Percentiles rank a stretch among this genome's conserved stretches.
Evolutionary conservation across 2,888 invertebrate genomes (phyloP).

Genomic region (Acanthacorydalis orientalis): DNA sequence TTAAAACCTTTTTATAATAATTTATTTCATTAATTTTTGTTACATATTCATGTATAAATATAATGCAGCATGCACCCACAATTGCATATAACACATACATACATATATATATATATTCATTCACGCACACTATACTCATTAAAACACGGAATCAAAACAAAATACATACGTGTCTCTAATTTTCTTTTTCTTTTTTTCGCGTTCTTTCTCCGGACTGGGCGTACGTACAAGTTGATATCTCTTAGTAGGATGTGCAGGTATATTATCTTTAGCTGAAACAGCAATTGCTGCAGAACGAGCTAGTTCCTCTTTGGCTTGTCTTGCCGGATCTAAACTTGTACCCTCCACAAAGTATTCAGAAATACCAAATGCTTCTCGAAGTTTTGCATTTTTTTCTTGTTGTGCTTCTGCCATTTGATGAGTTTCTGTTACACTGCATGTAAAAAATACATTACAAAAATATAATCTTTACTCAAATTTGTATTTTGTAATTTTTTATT

Average conservation of each 20-base stretch:
- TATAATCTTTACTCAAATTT: too few species aligned
- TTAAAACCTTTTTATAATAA: too few species aligned
- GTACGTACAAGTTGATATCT: constrained; percentile 61
- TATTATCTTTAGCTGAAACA: constrained; percentile 27
- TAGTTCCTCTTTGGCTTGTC: constrained; percentile 40
- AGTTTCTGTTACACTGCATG: constrained; percentile 74
- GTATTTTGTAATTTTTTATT: too few species aligned
- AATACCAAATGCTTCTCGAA: constrained; percentile 90
- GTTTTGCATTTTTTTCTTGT: constrained; percentile 82
- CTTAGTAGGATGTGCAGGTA: constrained; percentile 25
- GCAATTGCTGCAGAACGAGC: constrained; percentile 29
- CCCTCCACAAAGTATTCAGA: constrained; percentile 89
- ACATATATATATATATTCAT: too few species aligned
- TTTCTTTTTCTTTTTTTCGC: constrained; percentile 49
- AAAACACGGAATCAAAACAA: too few species aligned
- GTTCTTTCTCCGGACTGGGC: constrained; percentile 45
- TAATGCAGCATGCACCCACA: too few species aligned
- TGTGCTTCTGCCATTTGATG: constrained; percentile 94
- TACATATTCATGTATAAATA: too few species aligned
- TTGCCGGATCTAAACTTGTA: constrained; percentile 74
- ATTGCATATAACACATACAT: too few species aligned
- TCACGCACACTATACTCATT: too few species aligned
- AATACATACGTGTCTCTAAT: constrained; percentile 45
- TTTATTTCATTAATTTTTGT: too few species aligned
- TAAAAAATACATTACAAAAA: too few species aligned